Evolutionary conservation across 2,113 vertebrate genomes (phyloP).

Genomic region (Odocoileus hemionus): DNA sequence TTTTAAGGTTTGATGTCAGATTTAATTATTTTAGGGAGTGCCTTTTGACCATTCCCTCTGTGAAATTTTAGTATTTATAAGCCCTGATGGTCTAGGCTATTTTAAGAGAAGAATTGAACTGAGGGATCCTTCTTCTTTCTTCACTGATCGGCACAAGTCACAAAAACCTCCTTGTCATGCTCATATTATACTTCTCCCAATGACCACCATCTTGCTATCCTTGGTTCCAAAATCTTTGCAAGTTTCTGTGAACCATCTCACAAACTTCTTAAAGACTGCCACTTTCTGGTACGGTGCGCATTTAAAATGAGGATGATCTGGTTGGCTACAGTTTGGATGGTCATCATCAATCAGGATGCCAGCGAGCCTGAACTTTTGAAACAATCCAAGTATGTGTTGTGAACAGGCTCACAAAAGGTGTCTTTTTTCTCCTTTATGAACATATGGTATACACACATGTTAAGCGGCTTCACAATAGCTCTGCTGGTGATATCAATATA

Average conservation of each 20-base stretch:
- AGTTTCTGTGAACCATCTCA: neutral
- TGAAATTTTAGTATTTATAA: neutral
- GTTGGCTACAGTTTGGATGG: constrained; percentile 49
- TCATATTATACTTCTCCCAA: neutral
- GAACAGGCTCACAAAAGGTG: constrained; percentile 17
- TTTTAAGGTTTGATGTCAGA: neutral
- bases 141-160: neutral
- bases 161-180: neutral
- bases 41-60: neutral
- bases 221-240: neutral
- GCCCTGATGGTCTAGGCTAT: neutral
- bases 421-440: neutral
- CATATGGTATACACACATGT: neutral
- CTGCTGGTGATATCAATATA: neutral
- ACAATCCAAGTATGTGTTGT: neutral
- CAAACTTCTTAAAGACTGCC: constrained; percentile 34
- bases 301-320: constrained; percentile 54
- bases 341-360: constrained; percentile 46
- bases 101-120: neutral
- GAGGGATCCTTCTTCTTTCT: neutral
- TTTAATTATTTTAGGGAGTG: neutral
- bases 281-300: constrained; percentile 51
- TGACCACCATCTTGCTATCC: neutral
- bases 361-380: constrained; percentile 38
- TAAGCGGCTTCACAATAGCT: neutral